Conservation (phyloP, 2,888 invertebrate genomes). For the Leptopilina myrica region DNA sequence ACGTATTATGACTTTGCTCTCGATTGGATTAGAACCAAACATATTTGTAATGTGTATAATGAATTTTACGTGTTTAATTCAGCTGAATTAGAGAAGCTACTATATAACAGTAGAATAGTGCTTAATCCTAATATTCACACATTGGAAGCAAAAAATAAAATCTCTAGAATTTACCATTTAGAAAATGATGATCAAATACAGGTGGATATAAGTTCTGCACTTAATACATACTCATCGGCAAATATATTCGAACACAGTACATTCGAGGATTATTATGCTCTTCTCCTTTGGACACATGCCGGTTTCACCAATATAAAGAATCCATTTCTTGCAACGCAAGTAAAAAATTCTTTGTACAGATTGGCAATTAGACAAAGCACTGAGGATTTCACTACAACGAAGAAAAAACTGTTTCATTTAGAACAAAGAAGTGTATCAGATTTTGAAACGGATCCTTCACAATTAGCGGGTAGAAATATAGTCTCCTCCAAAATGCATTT, state of each 20-base stretch:
- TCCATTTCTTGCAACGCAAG: neutral
- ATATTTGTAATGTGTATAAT: neutral
- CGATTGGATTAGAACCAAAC: neutral
- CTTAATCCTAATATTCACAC: neutral
- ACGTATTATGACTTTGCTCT: neutral
- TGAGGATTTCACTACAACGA: neutral
- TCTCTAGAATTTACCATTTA: neutral
- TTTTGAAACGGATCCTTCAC: too few relatives aligned
- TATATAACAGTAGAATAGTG: neutral
- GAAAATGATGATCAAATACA: neutral
- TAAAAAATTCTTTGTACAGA: neutral
- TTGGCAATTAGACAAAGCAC: neutral
- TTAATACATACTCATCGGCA: neutral
- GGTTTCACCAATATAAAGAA: neutral
- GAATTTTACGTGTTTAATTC: neutral
- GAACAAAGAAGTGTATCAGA: neutral
- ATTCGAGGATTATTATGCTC: neutral
- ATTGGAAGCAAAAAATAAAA: neutral
- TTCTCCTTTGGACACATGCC: neutral
- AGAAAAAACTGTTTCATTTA: neutral
- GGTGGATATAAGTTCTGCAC: neutral
- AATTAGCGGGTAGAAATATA: too few relatives aligned
- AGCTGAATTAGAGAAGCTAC: neutral
- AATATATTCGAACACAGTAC: neutral
- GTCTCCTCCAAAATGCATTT: too few relatives aligned